Conservation (phyloP, 64 coral and sea anemone genomes). For the Trachythela sp. region DNA sequence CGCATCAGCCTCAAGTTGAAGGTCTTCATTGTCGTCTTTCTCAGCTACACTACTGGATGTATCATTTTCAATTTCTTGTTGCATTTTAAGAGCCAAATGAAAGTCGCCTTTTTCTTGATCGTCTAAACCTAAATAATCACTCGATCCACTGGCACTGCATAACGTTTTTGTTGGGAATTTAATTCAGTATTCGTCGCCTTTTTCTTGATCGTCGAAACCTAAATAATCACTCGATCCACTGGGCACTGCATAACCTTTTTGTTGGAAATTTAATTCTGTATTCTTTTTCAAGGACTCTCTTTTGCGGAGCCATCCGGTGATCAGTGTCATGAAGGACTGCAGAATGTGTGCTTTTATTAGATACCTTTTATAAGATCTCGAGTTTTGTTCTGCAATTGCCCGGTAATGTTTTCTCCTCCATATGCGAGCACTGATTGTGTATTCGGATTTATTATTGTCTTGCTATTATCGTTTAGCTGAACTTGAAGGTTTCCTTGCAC, state of each 20-base stretch:
- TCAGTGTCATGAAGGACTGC: background rate
- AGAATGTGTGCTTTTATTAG: background rate
- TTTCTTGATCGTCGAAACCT: background rate
- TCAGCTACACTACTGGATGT: background rate
- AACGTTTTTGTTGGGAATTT: slow-evolving; percentile 19
- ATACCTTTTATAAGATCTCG: background rate
- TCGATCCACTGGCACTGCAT: background rate
- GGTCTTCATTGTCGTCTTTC: background rate
- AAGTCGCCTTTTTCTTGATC: slow-evolving; percentile 35
- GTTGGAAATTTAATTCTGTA: slow-evolving; percentile 41
- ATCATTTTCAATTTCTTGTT: slow-evolving; percentile 50
- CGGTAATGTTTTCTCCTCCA: background rate
- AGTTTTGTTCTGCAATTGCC: background rate
- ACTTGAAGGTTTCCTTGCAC: no score
- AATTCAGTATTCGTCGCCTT: slow-evolving; percentile 32
- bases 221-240: background rate
- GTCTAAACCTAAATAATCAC: background rate
- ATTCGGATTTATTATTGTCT: background rate
- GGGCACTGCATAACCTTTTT: background rate
- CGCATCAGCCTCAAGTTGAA: background rate
- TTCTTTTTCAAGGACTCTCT: slow-evolving; percentile 33
- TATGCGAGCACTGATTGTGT: background rate
- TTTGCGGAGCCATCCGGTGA: slow-evolving; percentile 29
- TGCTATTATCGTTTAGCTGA: background rate
- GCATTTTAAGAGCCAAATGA: slow-evolving; percentile 28